Base-by-base conservation (phyloP, 2,888 invertebrate genomes). In the Epirrhoe tristata region DNA sequence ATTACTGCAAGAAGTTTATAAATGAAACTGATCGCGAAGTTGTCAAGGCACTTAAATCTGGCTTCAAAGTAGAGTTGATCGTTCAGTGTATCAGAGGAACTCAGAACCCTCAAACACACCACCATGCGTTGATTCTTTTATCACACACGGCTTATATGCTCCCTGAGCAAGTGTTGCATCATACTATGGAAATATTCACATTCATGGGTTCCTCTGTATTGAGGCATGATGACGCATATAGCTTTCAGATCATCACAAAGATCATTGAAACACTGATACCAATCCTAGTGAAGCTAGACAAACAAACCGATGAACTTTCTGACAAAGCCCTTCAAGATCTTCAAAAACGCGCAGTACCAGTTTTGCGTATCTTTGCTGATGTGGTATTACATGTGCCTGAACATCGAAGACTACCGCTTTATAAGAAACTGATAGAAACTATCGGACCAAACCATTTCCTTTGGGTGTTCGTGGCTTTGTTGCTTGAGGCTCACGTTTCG, bases 181-280 rank as follows among this genome's bases (percentile, higher is more conserved):
- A 99, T 79, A 97, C 99, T 4, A 98, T 99, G 96, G 96, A 98
- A 24, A 97, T 99, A 76, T 99, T 99, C 84, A 99, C 99, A 0
- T 99, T 99, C 82, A 98, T 99, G 96, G 99, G 99, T 0, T 97
- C 97, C 0, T 98, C 98, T 0, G 96, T 99, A 8, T 93, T 99
- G 0, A 95, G 98, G 8, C 98, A 98, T 77, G 99, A 99, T 82
- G 98, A 99, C 80, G 96, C 97, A 0, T 99, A 99, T 87, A 98
- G 98, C 81, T 98, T 98, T 84, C 98, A 98, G 86, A 97, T 99
- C 31, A 98, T 99, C 62, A 95, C 96, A 0, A 97, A 96, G 82
- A 98, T 98, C 5, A 96, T 99, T 16, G 97, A 98, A 78, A 97
- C 97, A 0, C 95, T 99, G 36, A 95, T 99, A 70, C 99, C 99